phyloP scores from a whole-genome alignment of 2,888 invertebrate species.

The Podabrus alpinus region DNA sequence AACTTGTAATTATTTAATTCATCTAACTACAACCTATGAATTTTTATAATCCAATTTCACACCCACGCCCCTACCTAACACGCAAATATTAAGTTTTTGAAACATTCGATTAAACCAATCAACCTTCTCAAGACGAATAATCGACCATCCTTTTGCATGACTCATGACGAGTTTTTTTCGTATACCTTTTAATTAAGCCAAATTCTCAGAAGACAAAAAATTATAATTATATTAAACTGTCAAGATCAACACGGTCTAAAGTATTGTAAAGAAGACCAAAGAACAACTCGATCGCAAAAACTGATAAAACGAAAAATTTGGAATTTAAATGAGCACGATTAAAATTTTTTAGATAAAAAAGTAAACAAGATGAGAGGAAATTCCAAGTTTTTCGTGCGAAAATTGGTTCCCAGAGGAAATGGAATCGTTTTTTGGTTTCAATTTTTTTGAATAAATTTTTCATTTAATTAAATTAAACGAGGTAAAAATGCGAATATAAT shows the following conservation, averaged over 20 bases:
- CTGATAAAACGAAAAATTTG: not conserved
- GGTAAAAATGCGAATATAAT: not conserved
- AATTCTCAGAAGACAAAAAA: not conserved
- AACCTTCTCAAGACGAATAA: not conserved
- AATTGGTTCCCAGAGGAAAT: not conserved
- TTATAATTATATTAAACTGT: not conserved
- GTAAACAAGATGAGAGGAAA: not conserved
- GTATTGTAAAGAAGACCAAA: not conserved
- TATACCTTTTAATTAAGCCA: not conserved
- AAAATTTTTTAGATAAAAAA: not conserved
- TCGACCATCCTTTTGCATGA: not conserved
- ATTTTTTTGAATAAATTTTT: too few relatives aligned
- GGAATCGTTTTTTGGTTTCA: not conserved
- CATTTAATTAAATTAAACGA: not conserved
- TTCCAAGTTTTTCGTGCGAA: too few relatives aligned
- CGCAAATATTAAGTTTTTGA: not conserved
- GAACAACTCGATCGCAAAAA: not conserved
- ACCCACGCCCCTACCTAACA: conserved; percentile 13
- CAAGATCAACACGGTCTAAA: not conserved
- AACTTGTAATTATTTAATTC: conserved; percentile 26
- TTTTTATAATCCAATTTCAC: conserved; percentile 28
- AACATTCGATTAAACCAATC: not conserved
- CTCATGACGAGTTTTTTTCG: not conserved
- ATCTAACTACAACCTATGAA: conserved; percentile 27
- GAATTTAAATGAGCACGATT: not conserved